phyloP scores from a whole-genome alignment of 2,797 vertebrate species.

The Sarcoramphus papa region DNA sequence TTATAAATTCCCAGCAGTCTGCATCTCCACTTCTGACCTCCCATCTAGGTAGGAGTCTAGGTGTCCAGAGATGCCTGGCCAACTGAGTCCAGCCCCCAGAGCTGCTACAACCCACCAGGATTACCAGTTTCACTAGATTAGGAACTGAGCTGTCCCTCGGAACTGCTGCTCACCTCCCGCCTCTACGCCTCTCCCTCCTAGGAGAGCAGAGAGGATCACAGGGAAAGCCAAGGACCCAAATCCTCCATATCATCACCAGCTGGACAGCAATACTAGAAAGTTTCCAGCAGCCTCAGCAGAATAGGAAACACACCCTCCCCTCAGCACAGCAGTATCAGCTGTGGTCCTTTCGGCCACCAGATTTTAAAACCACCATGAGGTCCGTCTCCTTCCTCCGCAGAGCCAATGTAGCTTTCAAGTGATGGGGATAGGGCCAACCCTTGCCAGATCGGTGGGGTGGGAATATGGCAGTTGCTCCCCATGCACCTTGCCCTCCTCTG shows the following conservation, averaged over 20 bases:
- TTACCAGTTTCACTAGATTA: background rate
- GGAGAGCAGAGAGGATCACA: background rate
- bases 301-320: background rate
- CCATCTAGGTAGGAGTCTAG: background rate
- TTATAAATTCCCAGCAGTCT: background rate
- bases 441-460: rapidly evolving
- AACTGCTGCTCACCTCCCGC: background rate
- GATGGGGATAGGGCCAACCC: background rate
- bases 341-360: background rate
- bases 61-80: background rate
- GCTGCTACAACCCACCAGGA: background rate
- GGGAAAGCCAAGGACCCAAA: background rate
- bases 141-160: background rate
- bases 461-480: background rate
- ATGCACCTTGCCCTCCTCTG: background rate
- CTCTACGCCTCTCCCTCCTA: background rate
- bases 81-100: background rate
- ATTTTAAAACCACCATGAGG: background rate
- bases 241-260: background rate
- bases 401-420: background rate
- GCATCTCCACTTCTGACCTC: background rate
- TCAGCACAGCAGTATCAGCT: background rate
- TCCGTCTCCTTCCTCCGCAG: background rate
- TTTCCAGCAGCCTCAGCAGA: background rate
- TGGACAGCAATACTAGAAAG: background rate